A percentile compares a stretch with the other conserved stretches of the same genome.
Evolutionary conservation across 1,140 invertebrate genomes (phyloP).

Genomic region (Euwallacea fornicatus): DNA sequence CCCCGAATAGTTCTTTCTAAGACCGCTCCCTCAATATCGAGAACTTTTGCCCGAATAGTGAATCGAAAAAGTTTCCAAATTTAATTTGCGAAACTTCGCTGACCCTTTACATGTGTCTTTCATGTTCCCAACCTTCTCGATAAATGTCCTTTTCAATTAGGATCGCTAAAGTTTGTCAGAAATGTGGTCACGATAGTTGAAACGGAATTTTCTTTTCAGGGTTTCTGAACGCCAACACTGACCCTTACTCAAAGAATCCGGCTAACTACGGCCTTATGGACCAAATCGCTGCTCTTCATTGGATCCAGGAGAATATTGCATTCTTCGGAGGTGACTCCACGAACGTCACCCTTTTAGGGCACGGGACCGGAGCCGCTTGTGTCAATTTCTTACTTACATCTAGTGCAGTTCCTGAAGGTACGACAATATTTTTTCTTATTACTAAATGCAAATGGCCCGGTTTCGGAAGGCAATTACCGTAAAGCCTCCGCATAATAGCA

Average conservation of each 20-base stretch:
- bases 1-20: conserved; percentile 42
- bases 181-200: background rate
- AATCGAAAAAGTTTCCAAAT: conserved; percentile 46
- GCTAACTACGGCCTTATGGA: conserved; percentile 96
- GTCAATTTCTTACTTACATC: conserved; percentile 94
- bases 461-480: conserved; percentile 3
- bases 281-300: conserved; percentile 89
- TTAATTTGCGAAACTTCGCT: conserved; percentile 43
- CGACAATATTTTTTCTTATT: conserved; percentile 44
- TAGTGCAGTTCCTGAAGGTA: conserved; percentile 88
- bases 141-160: conserved; percentile 29
- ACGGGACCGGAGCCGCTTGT: conserved; percentile 92
- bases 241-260: conserved; percentile 77
- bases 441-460: background rate
- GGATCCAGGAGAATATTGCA: conserved; percentile 92
- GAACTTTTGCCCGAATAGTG: conserved; percentile 29
- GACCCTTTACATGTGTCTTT: conserved; percentile 45
- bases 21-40: conserved; percentile 39
- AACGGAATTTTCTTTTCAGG: conserved; percentile 58
- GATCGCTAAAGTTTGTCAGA: conserved; percentile 5
- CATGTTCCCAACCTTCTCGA: conserved; percentile 25
- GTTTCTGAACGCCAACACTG: conserved; percentile 85
- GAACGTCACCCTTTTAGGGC: conserved; percentile 93
- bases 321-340: conserved; percentile 89
- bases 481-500: background rate